Conservation (phyloP, 2,797 vertebrate genomes). For the Chromobotia macracanthus region DNA sequence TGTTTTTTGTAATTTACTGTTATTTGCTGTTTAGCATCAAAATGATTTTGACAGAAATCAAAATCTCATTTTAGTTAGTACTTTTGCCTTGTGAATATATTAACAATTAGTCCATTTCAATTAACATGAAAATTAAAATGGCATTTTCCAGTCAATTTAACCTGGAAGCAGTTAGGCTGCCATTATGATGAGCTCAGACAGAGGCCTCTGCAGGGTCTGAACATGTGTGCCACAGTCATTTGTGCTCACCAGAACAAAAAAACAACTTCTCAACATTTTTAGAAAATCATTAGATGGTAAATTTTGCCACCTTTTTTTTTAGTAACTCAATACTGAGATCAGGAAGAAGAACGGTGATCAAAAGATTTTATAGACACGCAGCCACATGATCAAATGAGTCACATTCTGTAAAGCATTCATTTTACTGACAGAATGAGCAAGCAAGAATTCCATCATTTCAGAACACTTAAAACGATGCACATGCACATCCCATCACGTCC, state of each 20-base stretch:
- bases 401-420: not conserved
- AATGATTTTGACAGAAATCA: slow-evolving; percentile 71
- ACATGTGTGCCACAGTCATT: slow-evolving; percentile 44
- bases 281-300: slow-evolving; percentile 7
- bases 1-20: slow-evolving; percentile 20
- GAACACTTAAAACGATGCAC: too few relatives aligned
- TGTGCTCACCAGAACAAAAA: slow-evolving; percentile 26
- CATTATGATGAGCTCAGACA: slow-evolving; percentile 74
- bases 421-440: not conserved
- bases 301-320: slow-evolving; percentile 19
- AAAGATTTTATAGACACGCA: not conserved
- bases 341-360: not conserved
- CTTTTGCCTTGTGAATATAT: slow-evolving; percentile 83
- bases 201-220: slow-evolving; percentile 52
- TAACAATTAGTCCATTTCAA: slow-evolving; percentile 97
- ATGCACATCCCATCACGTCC: not conserved
- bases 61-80: slow-evolving; percentile 70
- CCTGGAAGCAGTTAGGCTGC: slow-evolving; percentile 84
- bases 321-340: slow-evolving; percentile 3
- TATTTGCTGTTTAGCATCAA: slow-evolving; percentile 64
- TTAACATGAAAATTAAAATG: slow-evolving; percentile 98
- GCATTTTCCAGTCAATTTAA: slow-evolving; percentile 99
- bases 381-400: slow-evolving; percentile 2
- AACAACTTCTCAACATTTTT: slow-evolving; percentile 34
- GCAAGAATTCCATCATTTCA: not conserved